Evolutionary conservation across 2,888 invertebrate species (phyloP).

Genomic region (Thysanoteuthis rhombus): DNA sequence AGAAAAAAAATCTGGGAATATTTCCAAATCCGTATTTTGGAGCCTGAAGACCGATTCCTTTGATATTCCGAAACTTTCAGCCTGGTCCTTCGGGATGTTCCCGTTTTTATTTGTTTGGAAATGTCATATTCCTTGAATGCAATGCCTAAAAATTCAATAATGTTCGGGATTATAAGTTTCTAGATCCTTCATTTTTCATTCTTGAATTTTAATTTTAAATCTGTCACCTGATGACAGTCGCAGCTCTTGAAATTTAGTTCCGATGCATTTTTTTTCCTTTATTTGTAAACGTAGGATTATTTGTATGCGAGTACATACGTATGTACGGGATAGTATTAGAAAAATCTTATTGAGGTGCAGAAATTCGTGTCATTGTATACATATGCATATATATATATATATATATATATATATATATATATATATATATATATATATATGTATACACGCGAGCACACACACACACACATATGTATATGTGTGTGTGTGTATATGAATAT

Average conservation of each 20-base stretch:
- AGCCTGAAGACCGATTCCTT: background rate
- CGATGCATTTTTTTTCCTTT: too few species aligned
- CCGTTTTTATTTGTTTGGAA: background rate
- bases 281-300: too few species aligned
- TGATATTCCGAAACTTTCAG: background rate
- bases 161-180: background rate
- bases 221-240: background rate
- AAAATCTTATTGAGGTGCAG: too few species aligned
- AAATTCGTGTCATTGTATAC: too few species aligned
- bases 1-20: too few species aligned
- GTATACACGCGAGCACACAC: background rate
- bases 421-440: background rate
- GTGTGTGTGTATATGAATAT: too few species aligned
- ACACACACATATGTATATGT: too few species aligned
- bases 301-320: too few species aligned
- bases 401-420: too few species aligned
- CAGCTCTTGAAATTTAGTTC: background rate
- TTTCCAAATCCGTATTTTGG: background rate
- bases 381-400: too few species aligned
- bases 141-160: background rate
- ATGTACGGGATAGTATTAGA: too few species aligned
- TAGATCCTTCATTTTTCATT: background rate
- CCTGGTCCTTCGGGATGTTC: background rate
- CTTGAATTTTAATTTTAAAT: background rate
- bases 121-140: background rate